Conservation (phyloP, 1,140 invertebrate genomes). For the Cyclargus thomasi region DNA sequence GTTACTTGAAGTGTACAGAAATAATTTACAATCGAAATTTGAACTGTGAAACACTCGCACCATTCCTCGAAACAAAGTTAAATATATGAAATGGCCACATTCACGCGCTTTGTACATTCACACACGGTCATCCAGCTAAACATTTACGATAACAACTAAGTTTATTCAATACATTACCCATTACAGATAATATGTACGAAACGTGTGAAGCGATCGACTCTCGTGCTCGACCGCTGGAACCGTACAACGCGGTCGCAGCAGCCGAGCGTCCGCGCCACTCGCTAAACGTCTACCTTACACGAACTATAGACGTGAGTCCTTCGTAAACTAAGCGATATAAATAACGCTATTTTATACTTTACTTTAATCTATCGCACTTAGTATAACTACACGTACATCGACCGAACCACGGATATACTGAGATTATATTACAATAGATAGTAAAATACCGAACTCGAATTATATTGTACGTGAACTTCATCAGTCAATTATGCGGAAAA, state of each 20-base stretch:
- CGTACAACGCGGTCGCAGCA: conserved; percentile 23
- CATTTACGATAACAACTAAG: conserved; percentile 74
- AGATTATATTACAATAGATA: conserved; percentile 50
- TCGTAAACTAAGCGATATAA: conserved; percentile 72
- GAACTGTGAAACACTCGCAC: conserved; percentile 36
- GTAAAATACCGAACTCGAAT: conserved; percentile 13
- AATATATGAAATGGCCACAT: conserved; percentile 51
- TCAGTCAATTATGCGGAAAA: conserved; percentile 53
- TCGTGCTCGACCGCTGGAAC: conserved; percentile 45
- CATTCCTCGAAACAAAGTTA: conserved; percentile 37
- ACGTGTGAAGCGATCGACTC: conserved; percentile 47
- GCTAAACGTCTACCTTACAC: conserved; percentile 57
- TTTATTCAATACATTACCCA: conserved; percentile 64
- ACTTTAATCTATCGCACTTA: conserved; percentile 67
- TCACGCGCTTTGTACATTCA: conserved; percentile 65
- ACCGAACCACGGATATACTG: conserved; percentile 53
- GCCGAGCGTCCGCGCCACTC: conserved; percentile 56
- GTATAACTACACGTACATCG: conserved; percentile 55
- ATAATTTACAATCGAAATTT: conserved; percentile 35
- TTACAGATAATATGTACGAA: conserved; percentile 68
- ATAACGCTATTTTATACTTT: conserved; percentile 71
- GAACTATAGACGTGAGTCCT: conserved; percentile 64
- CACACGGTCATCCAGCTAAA: conserved; percentile 68
- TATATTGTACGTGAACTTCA: conserved; percentile 42
- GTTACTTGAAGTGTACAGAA: conserved; percentile 32